Conservation (phyloP, 1,140 invertebrate genomes). For the Psilanteris sp. region DNA sequence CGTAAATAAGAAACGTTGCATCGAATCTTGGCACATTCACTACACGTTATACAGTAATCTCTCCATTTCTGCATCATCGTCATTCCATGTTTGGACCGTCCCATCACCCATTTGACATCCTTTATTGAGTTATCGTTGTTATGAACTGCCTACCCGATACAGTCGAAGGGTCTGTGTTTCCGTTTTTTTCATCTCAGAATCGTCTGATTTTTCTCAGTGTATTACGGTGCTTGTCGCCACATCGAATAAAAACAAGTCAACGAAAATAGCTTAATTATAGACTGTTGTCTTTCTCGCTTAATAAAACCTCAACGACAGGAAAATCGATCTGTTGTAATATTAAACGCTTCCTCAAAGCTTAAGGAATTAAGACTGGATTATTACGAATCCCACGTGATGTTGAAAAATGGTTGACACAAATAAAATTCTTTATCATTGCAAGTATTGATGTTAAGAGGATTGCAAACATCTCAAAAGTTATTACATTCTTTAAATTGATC, state of each 20-base stretch:
- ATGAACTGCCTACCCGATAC: slow-evolving; percentile 66
- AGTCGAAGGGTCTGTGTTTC: slow-evolving; percentile 51
- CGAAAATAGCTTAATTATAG: slow-evolving; percentile 24
- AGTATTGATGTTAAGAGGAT: slow-evolving; percentile 1
- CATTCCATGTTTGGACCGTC: slow-evolving; percentile 40
- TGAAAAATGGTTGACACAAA: slow-evolving; percentile 21
- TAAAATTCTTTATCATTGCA: slow-evolving; percentile 1
- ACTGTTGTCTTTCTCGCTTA: slow-evolving; percentile 7
- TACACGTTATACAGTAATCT: slow-evolving; percentile 65
- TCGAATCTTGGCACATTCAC: slow-evolving; percentile 55
- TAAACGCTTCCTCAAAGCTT: slow-evolving; percentile 17
- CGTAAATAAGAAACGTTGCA: slow-evolving; percentile 37
- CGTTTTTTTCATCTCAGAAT: slow-evolving; percentile 30
- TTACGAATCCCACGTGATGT: slow-evolving; percentile 1
- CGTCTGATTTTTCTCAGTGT: slow-evolving; percentile 28
- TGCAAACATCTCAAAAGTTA: not conserved
- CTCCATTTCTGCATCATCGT: slow-evolving; percentile 64
- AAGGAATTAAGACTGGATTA: slow-evolving; percentile 24
- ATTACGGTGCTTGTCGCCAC: slow-evolving; percentile 15
- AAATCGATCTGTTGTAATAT: slow-evolving; percentile 30
- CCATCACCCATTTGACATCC: slow-evolving; percentile 45
- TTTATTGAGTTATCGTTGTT: slow-evolving; percentile 71
- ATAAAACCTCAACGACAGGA: slow-evolving; percentile 7
- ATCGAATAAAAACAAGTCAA: slow-evolving; percentile 10
- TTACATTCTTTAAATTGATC: not conserved